A percentile compares a stretch with the other conserved stretches of the same genome.
Conservation (phyloP, 2,797 vertebrate species). For the Cossypha heuglini region DNA sequence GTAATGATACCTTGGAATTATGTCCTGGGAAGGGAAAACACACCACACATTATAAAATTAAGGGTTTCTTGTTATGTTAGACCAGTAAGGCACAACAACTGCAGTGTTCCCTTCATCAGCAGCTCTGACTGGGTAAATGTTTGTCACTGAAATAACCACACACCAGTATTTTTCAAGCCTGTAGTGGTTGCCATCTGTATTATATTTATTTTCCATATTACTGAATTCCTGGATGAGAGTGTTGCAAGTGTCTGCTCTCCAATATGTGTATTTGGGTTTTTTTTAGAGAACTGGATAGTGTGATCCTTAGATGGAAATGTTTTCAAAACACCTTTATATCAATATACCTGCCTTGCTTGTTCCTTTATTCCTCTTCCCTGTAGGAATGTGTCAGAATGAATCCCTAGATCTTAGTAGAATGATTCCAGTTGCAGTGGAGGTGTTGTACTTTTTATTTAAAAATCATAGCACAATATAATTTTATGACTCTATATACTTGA, state of each 20-base stretch:
- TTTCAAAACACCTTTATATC: accelerated
- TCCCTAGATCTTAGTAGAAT: neutral
- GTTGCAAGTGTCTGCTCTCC: neutral
- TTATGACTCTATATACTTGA: neutral
- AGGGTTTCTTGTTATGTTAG: neutral
- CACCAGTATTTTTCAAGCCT: neutral
- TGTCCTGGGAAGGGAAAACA: neutral
- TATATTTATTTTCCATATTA: neutral
- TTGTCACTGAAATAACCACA: neutral
- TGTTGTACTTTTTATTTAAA: neutral
- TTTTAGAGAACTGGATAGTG: neutral
- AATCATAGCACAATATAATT: neutral
- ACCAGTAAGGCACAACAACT: neutral
- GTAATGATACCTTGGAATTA: neutral
- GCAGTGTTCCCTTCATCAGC: neutral
- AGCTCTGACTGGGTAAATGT: neutral
- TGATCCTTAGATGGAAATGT: neutral
- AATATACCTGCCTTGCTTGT: neutral
- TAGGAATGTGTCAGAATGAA: neutral
- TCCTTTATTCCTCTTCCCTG: neutral
- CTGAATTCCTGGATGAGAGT: neutral
- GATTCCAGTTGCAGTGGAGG: neutral
- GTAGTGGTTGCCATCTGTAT: neutral
- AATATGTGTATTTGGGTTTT: accelerated
- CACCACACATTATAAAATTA: neutral